Base-by-base conservation (phyloP, 2,888 invertebrate species). In the Dicranocentrus wangi region DNA sequence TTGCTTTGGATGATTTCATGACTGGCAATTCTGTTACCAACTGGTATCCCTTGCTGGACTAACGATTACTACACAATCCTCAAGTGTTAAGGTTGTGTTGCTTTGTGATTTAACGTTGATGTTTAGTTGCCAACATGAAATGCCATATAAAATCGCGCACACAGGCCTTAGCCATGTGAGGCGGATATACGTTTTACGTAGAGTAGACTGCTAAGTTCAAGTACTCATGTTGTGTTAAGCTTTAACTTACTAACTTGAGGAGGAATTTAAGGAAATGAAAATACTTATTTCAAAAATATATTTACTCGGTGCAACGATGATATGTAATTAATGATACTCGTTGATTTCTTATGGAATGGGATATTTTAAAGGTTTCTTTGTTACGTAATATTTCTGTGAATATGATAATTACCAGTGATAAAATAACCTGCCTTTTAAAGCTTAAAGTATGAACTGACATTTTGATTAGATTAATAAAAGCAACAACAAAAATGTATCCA, bases 1-100 rank as follows among this genome's bases (percentile, higher is more conserved):
- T 87, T 25, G 81, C 87, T 1, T 27, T 87, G 70, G 87, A 87
- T 72, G 86, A 87, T 32, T 87, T 87, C 58, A 58, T 72, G n/a
- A 75, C 82, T 43, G 87, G 87, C 15, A 86, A 86, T 55, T 83
- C 85, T 0, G 85, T 87, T 19, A 86, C 87, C 2, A 84, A 84
- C 19, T 85, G 84, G 84, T 86, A 87, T 60, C 85, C 87, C 5
- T 60, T 86, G 55, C 47, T 73, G 0, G 70, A 82, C 10, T 84
- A 76, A 71, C 72, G 42, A n/a, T 71, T 58, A 19, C 10, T 10
- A 21, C 61, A 65, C 19, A 39, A 55, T 60, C 61, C 32, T 61
- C n/a, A 19, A 13, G 28, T 55, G 53, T 58, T 27, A 15, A 66
- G 66, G 77, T 77, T 81, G 71, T 81, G 76, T 61, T 81, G 76